Conservation (phyloP, 2,797 vertebrate species). For the Alca torda region DNA sequence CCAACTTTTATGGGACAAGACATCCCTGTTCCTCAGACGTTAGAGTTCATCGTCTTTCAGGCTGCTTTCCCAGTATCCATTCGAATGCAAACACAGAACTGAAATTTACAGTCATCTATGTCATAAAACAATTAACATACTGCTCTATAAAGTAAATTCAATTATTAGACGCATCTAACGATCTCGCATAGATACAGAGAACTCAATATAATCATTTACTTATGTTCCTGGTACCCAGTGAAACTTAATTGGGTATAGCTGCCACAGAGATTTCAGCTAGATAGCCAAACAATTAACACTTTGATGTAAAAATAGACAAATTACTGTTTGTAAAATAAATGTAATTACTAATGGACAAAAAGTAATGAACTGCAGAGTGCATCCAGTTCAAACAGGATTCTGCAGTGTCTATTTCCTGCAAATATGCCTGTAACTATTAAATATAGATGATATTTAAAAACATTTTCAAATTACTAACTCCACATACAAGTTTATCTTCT, state of each 20-base stretch:
- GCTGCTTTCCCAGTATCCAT: background rate
- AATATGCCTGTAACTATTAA: slow-evolving; percentile 61
- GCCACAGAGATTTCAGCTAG: slow-evolving; percentile 25
- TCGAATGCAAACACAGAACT: background rate
- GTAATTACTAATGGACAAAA: slow-evolving; percentile 47
- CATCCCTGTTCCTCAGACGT: background rate
- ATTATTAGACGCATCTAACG: slow-evolving; percentile 10
- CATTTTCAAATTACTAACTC: slow-evolving; percentile 56
- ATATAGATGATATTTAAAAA: slow-evolving; percentile 59
- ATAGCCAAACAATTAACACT: slow-evolving; percentile 59
- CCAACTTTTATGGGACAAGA: background rate
- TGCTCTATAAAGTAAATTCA: slow-evolving; percentile 9
- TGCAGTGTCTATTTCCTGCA: background rate
- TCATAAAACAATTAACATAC: slow-evolving; percentile 21
- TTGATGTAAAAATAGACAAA: slow-evolving; percentile 50
- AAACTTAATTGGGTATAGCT: slow-evolving; percentile 40
- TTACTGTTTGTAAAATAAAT: slow-evolving; percentile 42
- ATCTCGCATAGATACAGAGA: background rate
- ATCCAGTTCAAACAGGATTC: slow-evolving; percentile 10
- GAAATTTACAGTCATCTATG: background rate
- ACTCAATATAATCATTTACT: slow-evolving; percentile 31
- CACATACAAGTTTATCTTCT: slow-evolving; percentile 38
- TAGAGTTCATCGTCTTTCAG: background rate
- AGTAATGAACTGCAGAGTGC: slow-evolving; percentile 24
- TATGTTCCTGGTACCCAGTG: background rate